Percentiles rank a stretch among this genome's conserved stretches.
Conservation (phyloP, 2,888 invertebrate genomes). For the Tinea pellionella region DNA sequence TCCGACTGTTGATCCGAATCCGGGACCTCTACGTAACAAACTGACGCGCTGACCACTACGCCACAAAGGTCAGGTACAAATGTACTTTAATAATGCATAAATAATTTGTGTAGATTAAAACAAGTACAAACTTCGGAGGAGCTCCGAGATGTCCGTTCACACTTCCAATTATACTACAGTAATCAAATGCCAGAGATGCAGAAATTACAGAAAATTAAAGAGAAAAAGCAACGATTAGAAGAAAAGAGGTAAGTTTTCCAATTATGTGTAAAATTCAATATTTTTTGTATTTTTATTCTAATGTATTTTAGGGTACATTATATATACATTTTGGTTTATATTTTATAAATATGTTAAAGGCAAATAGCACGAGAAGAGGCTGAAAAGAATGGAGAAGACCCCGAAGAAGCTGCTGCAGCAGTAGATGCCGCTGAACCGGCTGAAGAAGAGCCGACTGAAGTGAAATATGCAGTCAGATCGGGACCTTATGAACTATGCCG, state of each 20-base stretch:
- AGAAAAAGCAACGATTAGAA: conserved; percentile 71
- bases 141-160: conserved; percentile 91
- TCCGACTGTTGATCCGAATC: no score
- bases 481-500: conserved; percentile 91
- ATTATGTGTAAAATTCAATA: not conserved
- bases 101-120: conserved; percentile 58
- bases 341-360: conserved; percentile 21
- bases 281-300: no score
- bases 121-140: conserved; percentile 89
- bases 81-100: not conserved
- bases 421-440: conserved; percentile 64
- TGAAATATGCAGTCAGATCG: conserved; percentile 88
- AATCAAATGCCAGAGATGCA: conserved; percentile 87
- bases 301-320: no score
- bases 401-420: conserved; percentile 71
- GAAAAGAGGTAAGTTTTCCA: conserved; percentile 59
- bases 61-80: no score
- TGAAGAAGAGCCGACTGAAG: conserved; percentile 66
- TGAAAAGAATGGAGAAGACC: conserved; percentile 73
- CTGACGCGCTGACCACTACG: no score
- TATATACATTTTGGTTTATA: no score
- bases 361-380: conserved; percentile 55
- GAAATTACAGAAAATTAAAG: conserved; percentile 75
- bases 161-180: conserved; percentile 93
- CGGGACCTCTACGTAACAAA: no score